phyloP scores from a whole-genome alignment of 2,113 vertebrate species.

The Potamarius usumacintae region DNA sequence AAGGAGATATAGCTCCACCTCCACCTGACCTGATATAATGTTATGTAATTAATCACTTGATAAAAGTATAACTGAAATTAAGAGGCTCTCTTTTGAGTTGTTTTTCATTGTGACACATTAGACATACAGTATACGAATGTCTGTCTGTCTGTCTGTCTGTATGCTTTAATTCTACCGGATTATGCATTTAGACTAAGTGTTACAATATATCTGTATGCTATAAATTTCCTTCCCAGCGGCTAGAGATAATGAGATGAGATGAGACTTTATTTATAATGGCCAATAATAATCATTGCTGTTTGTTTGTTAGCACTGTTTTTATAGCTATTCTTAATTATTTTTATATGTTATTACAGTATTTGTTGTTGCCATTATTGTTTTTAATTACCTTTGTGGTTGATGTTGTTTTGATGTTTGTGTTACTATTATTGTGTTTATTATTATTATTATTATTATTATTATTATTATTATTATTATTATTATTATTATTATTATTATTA shows the following conservation, averaged over 20 bases:
- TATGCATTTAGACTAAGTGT: neutral
- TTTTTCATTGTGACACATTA: neutral
- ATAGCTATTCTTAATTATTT: neutral
- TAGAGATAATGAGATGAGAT: neutral
- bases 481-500: no score
- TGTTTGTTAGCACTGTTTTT: neutral
- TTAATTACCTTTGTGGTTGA: neutral
- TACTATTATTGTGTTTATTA: neutral
- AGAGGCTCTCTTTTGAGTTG: neutral
- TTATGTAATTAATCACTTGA: neutral
- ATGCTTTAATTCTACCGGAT: neutral
- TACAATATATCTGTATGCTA: neutral
- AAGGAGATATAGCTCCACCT: no score
- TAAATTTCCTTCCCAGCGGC: neutral
- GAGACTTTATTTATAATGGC: neutral
- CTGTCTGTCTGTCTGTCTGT: no score
- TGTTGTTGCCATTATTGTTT: neutral
- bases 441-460: neutral
- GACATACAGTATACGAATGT: neutral
- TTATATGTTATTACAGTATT: neutral
- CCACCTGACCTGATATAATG: no score
- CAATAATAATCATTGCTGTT: neutral
- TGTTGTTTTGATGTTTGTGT: neutral
- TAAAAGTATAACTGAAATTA: neutral
- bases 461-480: no score